phyloP scores from a whole-genome alignment of 2,113 vertebrate species.

The Pycnonotus jocosus region DNA sequence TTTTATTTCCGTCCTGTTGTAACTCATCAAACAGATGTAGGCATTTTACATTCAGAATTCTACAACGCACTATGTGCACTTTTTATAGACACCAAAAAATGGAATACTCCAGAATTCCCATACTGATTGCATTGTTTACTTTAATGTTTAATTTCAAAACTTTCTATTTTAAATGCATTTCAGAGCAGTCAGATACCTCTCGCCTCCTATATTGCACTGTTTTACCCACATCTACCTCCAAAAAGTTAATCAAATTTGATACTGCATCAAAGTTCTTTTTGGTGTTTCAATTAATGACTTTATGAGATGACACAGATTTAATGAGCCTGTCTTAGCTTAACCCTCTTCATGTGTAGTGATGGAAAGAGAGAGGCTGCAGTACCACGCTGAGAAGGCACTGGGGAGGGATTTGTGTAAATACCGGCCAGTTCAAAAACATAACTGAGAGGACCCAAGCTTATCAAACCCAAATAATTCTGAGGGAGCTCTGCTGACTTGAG shows the following conservation, averaged over 20 bases:
- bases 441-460: background rate
- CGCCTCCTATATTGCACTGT: background rate
- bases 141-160: background rate
- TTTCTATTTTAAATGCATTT: background rate
- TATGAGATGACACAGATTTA: background rate
- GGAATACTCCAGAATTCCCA: background rate
- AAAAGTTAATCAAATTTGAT: background rate
- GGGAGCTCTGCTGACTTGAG: background rate
- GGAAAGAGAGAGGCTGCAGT: background rate
- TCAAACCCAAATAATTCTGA: background rate
- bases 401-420: background rate
- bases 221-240: background rate
- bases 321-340: background rate
- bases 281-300: background rate
- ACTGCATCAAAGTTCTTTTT: background rate
- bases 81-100: background rate
- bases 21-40: background rate
- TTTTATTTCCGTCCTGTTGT: background rate
- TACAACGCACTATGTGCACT: background rate
- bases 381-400: background rate
- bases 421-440: background rate
- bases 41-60: background rate
- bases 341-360: accelerated
- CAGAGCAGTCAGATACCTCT: background rate
- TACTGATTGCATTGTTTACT: background rate